Conservation (phyloP, 2,797 vertebrate genomes). For the Tenualosa thibaudeaui region DNA sequence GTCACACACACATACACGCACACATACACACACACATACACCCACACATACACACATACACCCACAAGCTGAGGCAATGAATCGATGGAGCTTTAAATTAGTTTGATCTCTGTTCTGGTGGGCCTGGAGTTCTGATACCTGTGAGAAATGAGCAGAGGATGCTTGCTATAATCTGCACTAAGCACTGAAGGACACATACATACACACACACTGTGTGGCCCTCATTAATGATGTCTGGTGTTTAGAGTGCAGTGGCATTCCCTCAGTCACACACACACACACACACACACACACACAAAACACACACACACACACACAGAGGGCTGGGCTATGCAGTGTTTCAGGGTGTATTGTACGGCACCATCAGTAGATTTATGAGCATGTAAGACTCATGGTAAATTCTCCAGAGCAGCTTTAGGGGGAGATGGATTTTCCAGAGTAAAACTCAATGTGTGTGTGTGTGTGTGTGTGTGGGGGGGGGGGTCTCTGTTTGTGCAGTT, state of each 20-base stretch:
- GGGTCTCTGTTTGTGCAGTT: slow-evolving; percentile 1
- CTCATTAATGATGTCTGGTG: slow-evolving; percentile 12
- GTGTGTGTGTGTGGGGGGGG: slow-evolving; percentile 9
- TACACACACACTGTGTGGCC: not conserved
- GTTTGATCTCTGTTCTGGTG: not conserved
- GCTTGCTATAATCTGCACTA: not conserved
- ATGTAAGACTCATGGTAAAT: not conserved
- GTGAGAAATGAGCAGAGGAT: not conserved
- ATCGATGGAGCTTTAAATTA: not conserved
- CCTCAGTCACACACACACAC: not conserved
- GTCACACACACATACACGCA: not conserved
- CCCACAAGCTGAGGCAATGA: not conserved
- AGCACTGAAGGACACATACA: not conserved
- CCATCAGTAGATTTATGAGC: not conserved
- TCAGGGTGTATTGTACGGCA: not conserved
- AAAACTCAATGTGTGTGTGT: not conserved
- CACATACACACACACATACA: slow-evolving; percentile 7
- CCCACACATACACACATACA: not conserved
- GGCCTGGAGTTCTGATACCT: not conserved
- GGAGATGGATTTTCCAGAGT: slow-evolving; percentile 13
- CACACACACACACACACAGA: not conserved
- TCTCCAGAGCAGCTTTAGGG: not conserved
- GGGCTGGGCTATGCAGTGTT: not conserved
- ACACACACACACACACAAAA: not conserved
- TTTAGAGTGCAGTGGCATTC: not conserved